Conservation (phyloP, 1,140 invertebrate species). For the Centruroides vittatus region DNA sequence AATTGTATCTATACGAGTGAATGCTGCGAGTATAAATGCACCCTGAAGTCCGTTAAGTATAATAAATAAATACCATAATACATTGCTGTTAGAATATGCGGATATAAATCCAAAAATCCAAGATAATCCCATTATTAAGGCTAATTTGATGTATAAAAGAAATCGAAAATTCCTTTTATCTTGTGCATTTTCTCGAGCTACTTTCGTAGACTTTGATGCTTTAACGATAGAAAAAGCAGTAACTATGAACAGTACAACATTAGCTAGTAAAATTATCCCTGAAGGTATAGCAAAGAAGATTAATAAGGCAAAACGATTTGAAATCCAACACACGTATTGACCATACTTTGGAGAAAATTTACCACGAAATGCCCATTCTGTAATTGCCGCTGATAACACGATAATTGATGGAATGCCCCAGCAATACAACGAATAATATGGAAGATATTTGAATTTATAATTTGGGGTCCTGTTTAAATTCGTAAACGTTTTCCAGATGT, state of each 20-base stretch:
- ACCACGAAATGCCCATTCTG: conserved; percentile 6
- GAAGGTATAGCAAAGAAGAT: conserved; percentile 38
- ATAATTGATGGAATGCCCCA: conserved; percentile 25
- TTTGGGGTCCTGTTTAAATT: no score
- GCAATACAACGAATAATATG: conserved; percentile 25
- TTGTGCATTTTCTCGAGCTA: conserved; percentile 11
- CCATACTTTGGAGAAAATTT: conserved; percentile 23
- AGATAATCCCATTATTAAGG: conserved; percentile 33
- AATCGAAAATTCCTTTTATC: conserved; percentile 20
- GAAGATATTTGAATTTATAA: background rate
- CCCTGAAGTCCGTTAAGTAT: conserved; percentile 35
- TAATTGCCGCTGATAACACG: conserved; percentile 18
- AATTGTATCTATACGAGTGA: conserved; percentile 20
- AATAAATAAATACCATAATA: conserved; percentile 27
- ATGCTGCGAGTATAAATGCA: conserved; percentile 34
- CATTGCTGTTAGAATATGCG: conserved; percentile 17
- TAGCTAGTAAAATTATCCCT: conserved; percentile 32
- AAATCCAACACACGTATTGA: conserved; percentile 37
- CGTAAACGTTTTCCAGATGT: no score
- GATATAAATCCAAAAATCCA: conserved; percentile 36
- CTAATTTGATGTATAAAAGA: conserved; percentile 35
- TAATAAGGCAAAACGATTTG: conserved; percentile 33
- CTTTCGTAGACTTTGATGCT: conserved; percentile 10
- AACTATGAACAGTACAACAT: conserved; percentile 36
- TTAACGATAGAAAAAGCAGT: conserved; percentile 28